Evolutionary conservation across 2,797 vertebrate species (phyloP).

Genomic region (Xenopus petersii): DNA sequence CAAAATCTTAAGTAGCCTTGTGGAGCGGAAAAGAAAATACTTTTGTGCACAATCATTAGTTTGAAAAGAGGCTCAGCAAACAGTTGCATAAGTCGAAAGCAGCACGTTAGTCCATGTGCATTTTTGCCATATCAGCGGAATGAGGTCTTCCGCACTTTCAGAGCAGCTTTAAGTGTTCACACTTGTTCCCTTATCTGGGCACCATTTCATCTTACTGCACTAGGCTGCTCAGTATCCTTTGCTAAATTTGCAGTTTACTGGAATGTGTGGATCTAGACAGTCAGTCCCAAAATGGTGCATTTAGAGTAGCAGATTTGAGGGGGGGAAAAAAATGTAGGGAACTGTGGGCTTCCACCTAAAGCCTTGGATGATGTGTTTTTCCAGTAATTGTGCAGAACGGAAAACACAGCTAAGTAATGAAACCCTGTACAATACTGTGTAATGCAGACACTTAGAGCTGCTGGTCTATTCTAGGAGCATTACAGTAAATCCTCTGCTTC

Average conservation of each 20-base stretch:
- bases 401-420: slow-evolving; percentile 37
- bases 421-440: slow-evolving; percentile 50
- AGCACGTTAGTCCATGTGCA: slow-evolving; percentile 55
- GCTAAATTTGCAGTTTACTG: slow-evolving; percentile 47
- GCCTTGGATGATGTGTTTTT: slow-evolving; percentile 34
- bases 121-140: slow-evolving; percentile 28
- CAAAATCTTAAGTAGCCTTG: slow-evolving; percentile 55
- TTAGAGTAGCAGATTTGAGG: slow-evolving; percentile 51
- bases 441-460: slow-evolving; percentile 63
- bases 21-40: slow-evolving; percentile 43
- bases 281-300: slow-evolving; percentile 51
- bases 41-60: slow-evolving; percentile 56
- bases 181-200: not conserved
- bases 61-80: slow-evolving; percentile 49
- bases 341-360: not conserved
- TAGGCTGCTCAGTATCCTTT: slow-evolving; percentile 27
- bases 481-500: slow-evolving; percentile 65
- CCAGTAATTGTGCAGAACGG: slow-evolving; percentile 65
- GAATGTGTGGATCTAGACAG: slow-evolving; percentile 54
- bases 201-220: slow-evolving; percentile 36
- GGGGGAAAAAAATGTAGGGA: slow-evolving; percentile 17
- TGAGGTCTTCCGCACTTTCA: slow-evolving; percentile 63
- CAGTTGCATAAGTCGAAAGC: slow-evolving; percentile 53
- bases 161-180: slow-evolving; percentile 60
- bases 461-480: slow-evolving; percentile 62